phyloP scores from a whole-genome alignment of 2,888 invertebrate species.

The Dinocampus coccinellae region DNA sequence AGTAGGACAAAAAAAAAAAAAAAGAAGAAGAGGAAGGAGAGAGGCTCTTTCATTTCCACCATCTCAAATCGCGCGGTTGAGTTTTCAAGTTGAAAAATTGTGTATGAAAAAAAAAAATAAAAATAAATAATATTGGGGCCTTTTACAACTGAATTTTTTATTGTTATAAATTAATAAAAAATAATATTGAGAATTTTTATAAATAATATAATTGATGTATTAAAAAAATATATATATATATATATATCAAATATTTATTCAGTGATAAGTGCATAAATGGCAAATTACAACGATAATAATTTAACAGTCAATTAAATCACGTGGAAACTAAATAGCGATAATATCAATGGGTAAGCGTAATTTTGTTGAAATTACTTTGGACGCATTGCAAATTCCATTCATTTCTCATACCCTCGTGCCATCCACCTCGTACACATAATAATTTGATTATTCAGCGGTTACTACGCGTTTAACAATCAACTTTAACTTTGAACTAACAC shows the following conservation, averaged over 20 bases:
- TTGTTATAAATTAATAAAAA: no score
- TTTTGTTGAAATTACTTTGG: conserved; percentile 64
- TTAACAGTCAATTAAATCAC: conserved; percentile 66
- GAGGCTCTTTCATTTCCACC: background rate
- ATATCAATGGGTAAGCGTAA: conserved; percentile 61
- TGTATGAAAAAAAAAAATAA: background rate
- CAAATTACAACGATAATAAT: no score
- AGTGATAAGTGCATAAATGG: no score
- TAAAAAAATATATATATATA: background rate
- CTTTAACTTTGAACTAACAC: conserved; percentile 60
- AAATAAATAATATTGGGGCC: no score
- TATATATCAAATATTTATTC: no score
- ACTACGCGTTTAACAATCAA: conserved; percentile 51
- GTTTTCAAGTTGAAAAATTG: conserved; percentile 12
- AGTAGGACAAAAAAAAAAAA: background rate
- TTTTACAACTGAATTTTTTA: no score
- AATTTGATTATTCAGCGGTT: conserved; percentile 69
- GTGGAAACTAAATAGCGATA: conserved; percentile 40
- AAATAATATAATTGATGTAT: no score
- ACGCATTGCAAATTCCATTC: conserved; percentile 43
- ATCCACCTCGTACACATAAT: conserved; percentile 53
- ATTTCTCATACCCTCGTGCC: conserved; percentile 27
- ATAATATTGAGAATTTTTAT: no score
- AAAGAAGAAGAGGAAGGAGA: no score
- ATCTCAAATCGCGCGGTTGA: conserved; percentile 28